Evolutionary conservation across 2,113 vertebrate genomes (phyloP).

Genomic region (pig (Sus scrofa)): T2T-Sscrofa CM000812.6:12029001-12029500

Average conservation of each 20-base stretch:
- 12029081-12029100: no score
- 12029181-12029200: not conserved
- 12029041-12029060: not conserved
- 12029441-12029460: not conserved
- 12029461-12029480: not conserved
- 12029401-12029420: not conserved
- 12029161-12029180: not conserved
- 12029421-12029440: not conserved
- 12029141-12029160: not conserved
- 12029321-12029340: not conserved
- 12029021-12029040: not conserved
- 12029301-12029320: not conserved
- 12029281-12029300: no score
- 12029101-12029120: not conserved
- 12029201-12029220: not conserved
- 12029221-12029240: not conserved
- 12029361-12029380: accelerated
- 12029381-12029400: not conserved
- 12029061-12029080: not conserved
- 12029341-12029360: no score
- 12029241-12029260: not conserved
- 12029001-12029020: not conserved
- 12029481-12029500: not conserved
- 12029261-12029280: not conserved
- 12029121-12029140: not conserved